Percentiles rank a stretch among this genome's conserved stretches.
These are phyloP conservation scores for Spodoptera exigua DNA, from an alignment of 2,888 invertebrate genomes.

Conservation along the genomic window DNA sequence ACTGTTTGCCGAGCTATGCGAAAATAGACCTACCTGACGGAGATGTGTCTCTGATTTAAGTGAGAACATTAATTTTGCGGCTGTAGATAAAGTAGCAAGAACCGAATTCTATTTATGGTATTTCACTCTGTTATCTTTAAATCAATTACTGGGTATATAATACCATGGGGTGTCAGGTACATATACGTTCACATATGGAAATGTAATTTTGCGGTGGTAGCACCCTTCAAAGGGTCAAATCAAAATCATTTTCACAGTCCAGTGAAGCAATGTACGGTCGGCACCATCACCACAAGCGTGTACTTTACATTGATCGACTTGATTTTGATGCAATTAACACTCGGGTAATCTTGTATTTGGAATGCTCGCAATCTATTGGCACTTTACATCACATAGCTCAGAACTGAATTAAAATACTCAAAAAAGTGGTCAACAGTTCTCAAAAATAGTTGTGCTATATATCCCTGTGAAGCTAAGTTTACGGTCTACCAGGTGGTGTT, in stretches of 20 bases:
- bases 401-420: no score
- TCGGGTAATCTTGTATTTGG: not conserved
- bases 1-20: conserved; percentile 39
- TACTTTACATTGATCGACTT: conserved; percentile 19
- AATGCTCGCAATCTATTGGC: no score
- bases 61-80: conserved; percentile 3
- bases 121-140: conserved; percentile 43
- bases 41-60: conserved; percentile 1
- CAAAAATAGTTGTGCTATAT: no score
- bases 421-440: no score
- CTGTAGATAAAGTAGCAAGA: not conserved
- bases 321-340: conserved; percentile 11
- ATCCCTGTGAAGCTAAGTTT: no score
- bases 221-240: conserved; percentile 88
- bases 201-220: conserved; percentile 87
- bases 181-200: conserved; percentile 82
- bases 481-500: no score
- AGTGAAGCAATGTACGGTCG: conserved; percentile 79
- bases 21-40: conserved; percentile 24
- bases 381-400: no score
- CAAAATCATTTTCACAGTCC: conserved; percentile 89
- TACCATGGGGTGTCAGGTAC: conserved; percentile 72
- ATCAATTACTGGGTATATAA: conserved; percentile 64
- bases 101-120: not conserved
- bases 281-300: conserved; percentile 40